These are phyloP conservation scores for Petrocephalus microphthalmus DNA, from an alignment of 2,113 vertebrate species.

Conservation along the genomic window DNA sequence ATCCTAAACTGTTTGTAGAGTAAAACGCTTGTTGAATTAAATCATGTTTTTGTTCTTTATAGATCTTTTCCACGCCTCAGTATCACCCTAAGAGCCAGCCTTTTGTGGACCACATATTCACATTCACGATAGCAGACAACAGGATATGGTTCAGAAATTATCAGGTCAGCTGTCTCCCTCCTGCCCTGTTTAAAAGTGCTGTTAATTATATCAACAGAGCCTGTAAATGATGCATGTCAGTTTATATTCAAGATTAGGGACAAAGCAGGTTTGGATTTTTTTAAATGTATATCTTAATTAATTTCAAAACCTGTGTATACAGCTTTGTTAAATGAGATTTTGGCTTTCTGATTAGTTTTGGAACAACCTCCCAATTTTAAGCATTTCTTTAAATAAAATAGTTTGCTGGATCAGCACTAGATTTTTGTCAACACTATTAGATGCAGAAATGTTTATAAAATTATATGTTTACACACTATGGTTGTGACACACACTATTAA, in stretches of 20 bases:
- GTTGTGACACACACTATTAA: no score
- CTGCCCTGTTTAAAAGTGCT: not conserved
- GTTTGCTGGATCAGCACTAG: not conserved
- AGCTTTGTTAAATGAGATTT: no score
- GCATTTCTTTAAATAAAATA: not conserved
- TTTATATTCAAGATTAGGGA: not conserved
- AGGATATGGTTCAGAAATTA: conserved; percentile 98
- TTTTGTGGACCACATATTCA: conserved; percentile 92
- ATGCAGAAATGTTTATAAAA: not conserved
- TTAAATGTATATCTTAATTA: not conserved
- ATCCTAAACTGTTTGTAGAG: not conserved
- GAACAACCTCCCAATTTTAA: not conserved
- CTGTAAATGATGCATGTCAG: not conserved
- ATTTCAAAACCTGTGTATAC: not conserved
- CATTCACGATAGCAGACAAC: conserved; percentile 80
- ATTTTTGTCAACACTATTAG: not conserved
- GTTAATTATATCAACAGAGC: not conserved
- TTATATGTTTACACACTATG: not conserved
- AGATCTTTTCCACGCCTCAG: conserved; percentile 88
- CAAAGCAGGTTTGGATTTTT: not conserved
- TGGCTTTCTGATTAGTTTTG: not conserved
- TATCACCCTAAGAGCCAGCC: conserved; percentile 96
- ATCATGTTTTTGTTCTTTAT: conserved; percentile 19
- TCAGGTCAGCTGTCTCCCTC: conserved; percentile 64
- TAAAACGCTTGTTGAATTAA: not conserved